Evolutionary conservation across 2,797 vertebrate species (phyloP), one percentile per base, ranked within the genome.

Genomic region (Dicrostonyx torquatus): DNA sequence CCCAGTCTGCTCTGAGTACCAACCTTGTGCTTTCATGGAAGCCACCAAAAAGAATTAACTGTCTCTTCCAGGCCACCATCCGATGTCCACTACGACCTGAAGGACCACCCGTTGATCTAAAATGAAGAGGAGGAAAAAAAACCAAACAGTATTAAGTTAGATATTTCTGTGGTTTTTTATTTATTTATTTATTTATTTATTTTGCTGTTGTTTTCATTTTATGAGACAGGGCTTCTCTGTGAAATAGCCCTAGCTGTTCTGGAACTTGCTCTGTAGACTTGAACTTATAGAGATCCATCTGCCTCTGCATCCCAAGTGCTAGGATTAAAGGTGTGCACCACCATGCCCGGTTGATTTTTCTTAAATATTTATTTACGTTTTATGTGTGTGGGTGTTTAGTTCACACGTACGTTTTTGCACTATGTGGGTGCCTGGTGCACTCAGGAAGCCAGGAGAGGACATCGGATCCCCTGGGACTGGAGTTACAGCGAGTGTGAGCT

Each of bases 21-120:
- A 94, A 99, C 99, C 99, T 99, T 6, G 98, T 87, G 13, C 99
- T 99, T 97, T 99, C 99, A 37, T 99, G 99, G 97, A 99, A 99
- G n/a, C 99, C 99, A 93, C 99, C 99, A 15, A 99, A 99, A 95
- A 99, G 85, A 11, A 99, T 97, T 91, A 99, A 98, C 75, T 99
- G 99, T 93, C 98, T 99, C 98, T 99, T 99, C 97, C 99, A 99
- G 48, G 98, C 98, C 15, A 99, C 99, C 99, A 99, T 99, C 31
- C 99, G 98, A 97, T 99, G 99, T 3, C 99, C 99, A 13, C 99
- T 99, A 93, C 99, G 98, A 5, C 99, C 99, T 0, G 99, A 99
- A 11, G 99, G 99, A 45, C 99, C 99, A 0, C 99, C 99, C 2
- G 99, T 60, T 1, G 98, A 98, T 96, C 99, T 99, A 97, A 89